These are phyloP conservation scores for Phylloscopus trochilus DNA, from an alignment of 2,113 vertebrate species.

Conservation along the genomic window DNA sequence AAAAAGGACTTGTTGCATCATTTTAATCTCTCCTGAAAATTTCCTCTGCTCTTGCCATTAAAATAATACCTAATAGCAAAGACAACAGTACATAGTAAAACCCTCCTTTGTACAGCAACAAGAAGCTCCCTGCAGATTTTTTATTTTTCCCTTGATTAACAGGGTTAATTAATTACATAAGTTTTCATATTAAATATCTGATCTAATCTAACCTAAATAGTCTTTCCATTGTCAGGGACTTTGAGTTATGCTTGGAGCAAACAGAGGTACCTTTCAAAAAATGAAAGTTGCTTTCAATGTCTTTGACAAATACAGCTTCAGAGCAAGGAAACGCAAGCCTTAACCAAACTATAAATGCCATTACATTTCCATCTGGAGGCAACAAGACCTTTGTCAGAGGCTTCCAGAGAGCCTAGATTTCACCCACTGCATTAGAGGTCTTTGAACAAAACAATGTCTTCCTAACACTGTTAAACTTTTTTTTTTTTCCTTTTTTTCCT, in stretches of 20 bases:
- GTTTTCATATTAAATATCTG: neutral
- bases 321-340: neutral
- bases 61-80: conserved; percentile 2
- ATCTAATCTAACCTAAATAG: neutral
- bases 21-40: neutral
- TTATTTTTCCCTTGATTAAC: neutral
- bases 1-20: neutral
- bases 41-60: conserved; percentile 3
- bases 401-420: neutral
- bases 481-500: neutral
- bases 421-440: neutral
- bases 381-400: neutral
- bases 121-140: neutral
- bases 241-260: neutral
- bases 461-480: neutral
- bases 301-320: neutral
- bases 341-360: neutral
- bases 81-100: neutral
- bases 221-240: neutral
- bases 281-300: neutral
- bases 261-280: neutral
- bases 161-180: conserved; percentile 14
- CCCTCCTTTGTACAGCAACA: neutral
- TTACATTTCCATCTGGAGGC: neutral
- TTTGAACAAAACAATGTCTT: neutral